phyloP scores from a whole-genome alignment of 2,888 invertebrate genomes.

The Dolomedes plantarius region DNA sequence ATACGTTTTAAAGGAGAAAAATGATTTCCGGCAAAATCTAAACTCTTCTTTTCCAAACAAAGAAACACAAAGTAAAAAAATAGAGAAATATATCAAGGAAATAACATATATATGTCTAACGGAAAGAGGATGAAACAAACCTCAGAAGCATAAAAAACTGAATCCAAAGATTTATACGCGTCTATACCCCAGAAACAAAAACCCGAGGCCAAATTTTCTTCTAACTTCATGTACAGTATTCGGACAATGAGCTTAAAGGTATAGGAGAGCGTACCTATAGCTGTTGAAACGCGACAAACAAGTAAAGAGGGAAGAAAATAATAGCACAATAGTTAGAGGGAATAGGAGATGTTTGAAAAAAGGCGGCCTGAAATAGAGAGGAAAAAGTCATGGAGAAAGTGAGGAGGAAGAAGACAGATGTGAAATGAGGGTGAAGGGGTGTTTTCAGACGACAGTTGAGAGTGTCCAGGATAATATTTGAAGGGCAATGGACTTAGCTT shows the following conservation, averaged over 20 bases:
- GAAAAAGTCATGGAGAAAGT: neutral
- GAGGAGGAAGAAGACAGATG: constrained; percentile 41
- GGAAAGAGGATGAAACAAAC: constrained; percentile 59
- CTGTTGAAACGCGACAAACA: constrained; percentile 41
- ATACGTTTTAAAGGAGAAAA: constrained; percentile 59
- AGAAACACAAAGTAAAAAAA: constrained; percentile 38
- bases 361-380: constrained; percentile 8
- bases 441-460: constrained; percentile 50
- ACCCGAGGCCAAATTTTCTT: constrained; percentile 41
- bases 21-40: constrained; percentile 63
- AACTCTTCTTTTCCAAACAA: constrained; percentile 58
- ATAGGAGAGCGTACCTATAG: constrained; percentile 10
- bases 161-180: constrained; percentile 56
- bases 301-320: constrained; percentile 28
- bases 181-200: constrained; percentile 43
- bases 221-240: constrained; percentile 31
- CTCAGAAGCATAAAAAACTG: constrained; percentile 38
- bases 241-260: constrained; percentile 57
- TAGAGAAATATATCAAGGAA: constrained; percentile 46
- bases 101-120: constrained; percentile 45
- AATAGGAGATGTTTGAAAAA: too few relatives aligned
- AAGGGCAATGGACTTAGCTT: constrained; percentile 43
- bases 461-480: constrained; percentile 45
- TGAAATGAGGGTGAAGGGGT: constrained; percentile 54
- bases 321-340: too few relatives aligned